These are phyloP conservation scores for Caiman crocodilus DNA, from an alignment of 2,797 vertebrate species.

Conservation along the genomic window DNA sequence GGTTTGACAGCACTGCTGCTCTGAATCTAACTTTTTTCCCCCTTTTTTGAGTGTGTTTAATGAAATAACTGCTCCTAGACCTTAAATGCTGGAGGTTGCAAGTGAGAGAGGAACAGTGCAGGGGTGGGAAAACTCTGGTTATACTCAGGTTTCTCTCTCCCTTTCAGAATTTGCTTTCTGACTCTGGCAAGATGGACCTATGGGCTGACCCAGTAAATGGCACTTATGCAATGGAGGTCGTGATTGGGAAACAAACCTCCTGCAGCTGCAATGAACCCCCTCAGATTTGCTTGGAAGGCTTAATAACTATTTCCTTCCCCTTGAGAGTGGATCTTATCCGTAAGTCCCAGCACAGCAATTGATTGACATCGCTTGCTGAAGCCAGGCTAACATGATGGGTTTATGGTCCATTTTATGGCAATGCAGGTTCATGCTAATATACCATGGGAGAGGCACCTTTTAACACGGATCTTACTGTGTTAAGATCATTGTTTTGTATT, in stretches of 20 bases:
- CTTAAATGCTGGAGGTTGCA: too few species aligned
- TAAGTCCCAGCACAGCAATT: background rate
- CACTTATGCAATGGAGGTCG: background rate
- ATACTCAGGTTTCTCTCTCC: too few species aligned
- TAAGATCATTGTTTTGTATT: background rate
- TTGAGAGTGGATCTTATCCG: background rate
- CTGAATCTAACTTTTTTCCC: background rate
- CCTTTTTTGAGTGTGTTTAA: background rate
- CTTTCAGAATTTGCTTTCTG: too few species aligned
- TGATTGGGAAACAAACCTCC: background rate
- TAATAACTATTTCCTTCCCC: conserved; percentile 6
- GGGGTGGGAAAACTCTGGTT: too few species aligned
- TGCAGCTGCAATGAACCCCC: background rate
- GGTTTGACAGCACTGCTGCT: background rate
- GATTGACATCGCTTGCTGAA: background rate
- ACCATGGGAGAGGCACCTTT: background rate
- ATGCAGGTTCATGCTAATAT: background rate
- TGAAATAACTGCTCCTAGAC: background rate
- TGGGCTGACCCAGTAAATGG: too few species aligned
- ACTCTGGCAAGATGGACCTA: too few species aligned
- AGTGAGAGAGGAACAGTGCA: too few species aligned
- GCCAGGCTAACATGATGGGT: background rate
- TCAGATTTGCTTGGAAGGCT: background rate
- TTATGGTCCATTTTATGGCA: background rate
- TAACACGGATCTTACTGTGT: background rate